Evolutionary conservation across 2,797 vertebrate species (phyloP), one percentile per base, ranked within the genome.

Genomic region (Oreochromis mossambicus): DNA sequence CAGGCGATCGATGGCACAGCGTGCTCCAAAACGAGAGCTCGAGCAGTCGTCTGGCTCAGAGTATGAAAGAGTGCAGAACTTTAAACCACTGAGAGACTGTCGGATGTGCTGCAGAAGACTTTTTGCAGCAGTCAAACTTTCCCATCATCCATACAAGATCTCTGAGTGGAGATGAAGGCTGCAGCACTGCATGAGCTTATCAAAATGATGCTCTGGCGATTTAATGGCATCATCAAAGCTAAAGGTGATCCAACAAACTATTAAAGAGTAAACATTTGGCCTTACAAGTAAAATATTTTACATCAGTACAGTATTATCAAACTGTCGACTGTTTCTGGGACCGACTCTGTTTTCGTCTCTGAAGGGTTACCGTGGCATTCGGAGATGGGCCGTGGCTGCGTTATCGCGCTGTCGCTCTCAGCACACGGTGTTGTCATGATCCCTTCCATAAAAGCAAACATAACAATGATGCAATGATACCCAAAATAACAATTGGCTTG

Each of bases 361-460:
- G 24, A 29, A 7, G 24, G 41, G 24, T 48, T 48, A 29, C 10
- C 3, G 5, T 29, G 41, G 41, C 17, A 29, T 29, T 8, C 15
- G 1, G 41, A 19, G 15, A 8, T 48, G 24, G 68, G 68, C 8
- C 3, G 38, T 70, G 21, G 38, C 21, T 29, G 2, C 38, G 19
- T 2, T 48, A 0, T 48, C 24, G 0, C 41, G 4, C 63, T 26
- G 5, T 43, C 26, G 21, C 13, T 29, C 1, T 48, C 24, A 11
- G 5, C 66, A 17, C 38, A 0, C 9, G 11, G 8, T 70, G 66
- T 70, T 15, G 46, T 70, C 15, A 29, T 73, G 43, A 26, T 73
- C 41, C 41, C 24, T 19, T 48, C 24, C 24, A 48, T 73, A 43
- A 73, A 29, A 4, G 4, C 21, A 19, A 73, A 48, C 41, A 46